Conservation (phyloP, 2,888 invertebrate genomes). For the Ceratothoa steindachneri region DNA sequence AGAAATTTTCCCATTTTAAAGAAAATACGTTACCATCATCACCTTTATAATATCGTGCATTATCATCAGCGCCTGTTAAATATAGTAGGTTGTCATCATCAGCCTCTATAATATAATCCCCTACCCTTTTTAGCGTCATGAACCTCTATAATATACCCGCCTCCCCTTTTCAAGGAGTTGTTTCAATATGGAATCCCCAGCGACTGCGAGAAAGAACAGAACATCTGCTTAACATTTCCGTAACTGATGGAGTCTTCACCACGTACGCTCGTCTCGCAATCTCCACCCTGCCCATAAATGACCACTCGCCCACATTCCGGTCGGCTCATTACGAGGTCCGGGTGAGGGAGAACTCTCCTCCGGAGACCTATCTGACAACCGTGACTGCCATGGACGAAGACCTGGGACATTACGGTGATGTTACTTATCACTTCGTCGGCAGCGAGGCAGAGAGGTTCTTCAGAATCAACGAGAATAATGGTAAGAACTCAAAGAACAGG, state of each 20-base stretch:
- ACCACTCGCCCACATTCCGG: conserved; percentile 38
- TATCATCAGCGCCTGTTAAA: too few species aligned
- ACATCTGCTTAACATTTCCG: conserved; percentile 81
- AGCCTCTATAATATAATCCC: too few species aligned
- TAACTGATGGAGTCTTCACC: conserved; percentile 91
- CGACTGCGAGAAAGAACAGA: conserved; percentile 65
- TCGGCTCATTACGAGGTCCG: conserved; percentile 52
- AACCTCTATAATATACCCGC: too few species aligned
- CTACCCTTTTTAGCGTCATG: too few species aligned
- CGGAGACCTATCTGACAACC: conserved; percentile 70
- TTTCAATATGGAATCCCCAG: conserved; percentile 70
- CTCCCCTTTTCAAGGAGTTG: too few species aligned
- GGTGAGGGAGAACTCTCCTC: conserved; percentile 73
- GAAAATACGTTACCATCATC: too few species aligned
- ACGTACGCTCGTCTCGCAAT: conserved; percentile 64
- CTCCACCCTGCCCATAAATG: conserved; percentile 47
- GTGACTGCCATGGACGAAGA: conserved; percentile 78
- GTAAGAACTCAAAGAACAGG: conserved; percentile 13
- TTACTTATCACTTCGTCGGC: conserved; percentile 60
- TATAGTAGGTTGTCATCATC: too few species aligned
- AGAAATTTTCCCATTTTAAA: too few species aligned
- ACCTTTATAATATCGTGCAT: too few species aligned
- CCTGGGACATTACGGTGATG: conserved; percentile 64
- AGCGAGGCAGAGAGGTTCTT: conserved; percentile 38
- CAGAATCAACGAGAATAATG: conserved; percentile 41